Evolutionary conservation across 2,797 vertebrate species (phyloP), one percentile per base, ranked within the genome.

Genomic region (Acipenser oxyrinchus): DNA sequence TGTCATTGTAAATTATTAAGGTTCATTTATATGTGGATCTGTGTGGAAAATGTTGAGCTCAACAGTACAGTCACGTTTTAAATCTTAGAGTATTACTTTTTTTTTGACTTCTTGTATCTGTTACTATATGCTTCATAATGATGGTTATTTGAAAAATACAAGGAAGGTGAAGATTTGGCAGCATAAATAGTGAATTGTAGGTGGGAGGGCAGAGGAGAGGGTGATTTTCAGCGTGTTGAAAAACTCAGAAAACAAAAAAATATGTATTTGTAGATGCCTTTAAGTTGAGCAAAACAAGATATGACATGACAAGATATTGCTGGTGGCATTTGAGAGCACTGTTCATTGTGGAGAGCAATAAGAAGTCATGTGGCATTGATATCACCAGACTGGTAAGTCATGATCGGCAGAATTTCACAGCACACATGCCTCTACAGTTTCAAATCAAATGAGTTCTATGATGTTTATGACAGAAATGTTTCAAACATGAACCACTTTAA

Each of bases 281-380:
- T 12, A 10, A 53, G 12, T 12, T 48, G 51, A 53, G 4, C 23
- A 48, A 37, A 65, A 48, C 53, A 10, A 55, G 9, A 57, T 48
- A 37, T 65, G 64, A 65, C 51, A 65, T 51, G 64, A 65, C 18
- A 8, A 49, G 64, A 55, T 10, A 52, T 48, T 11, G 51, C 51
- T 52, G 2, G 51, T 65, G 49, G 64, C n/a, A 48, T 48, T 57
- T 51, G 55, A 57, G 9, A 10, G 15, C 10, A 12, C 11, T 53
- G 15, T 23, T 65, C 55, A 23, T 48, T 65, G 37, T 53, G 53
- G 15, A 55, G 48, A 52, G 51, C 15, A 65, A 57, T 55, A 48
- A 53, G n/a, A 11, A 18, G 10, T 65, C 52, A 51, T 49, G n/a
- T 55, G 64, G 48, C 48, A 49, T 11, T 65, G 65, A 58, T 37